phyloP scores from a whole-genome alignment of 2,888 invertebrate genomes.

The Macroteleia sp. region DNA sequence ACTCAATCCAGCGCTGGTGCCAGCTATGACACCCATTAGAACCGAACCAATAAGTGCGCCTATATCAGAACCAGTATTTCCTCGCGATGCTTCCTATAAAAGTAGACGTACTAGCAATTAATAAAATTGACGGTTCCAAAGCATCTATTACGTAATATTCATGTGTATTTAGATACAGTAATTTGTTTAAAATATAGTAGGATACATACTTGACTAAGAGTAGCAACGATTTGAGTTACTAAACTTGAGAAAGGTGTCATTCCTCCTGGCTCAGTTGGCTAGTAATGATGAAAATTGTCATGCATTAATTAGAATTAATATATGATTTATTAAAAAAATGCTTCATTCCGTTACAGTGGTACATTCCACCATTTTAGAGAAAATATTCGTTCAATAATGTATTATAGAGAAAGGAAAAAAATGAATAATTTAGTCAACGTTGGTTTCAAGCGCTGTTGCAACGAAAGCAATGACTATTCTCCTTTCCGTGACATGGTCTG shows the following conservation, averaged over 20 bases:
- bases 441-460: constrained; percentile 36
- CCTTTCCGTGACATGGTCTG: too few species aligned
- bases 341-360: too few species aligned
- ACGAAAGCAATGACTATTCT: constrained; percentile 17
- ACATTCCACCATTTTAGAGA: too few species aligned
- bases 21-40: constrained; percentile 77
- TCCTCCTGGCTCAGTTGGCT: constrained; percentile 76
- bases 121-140: background rate
- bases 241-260: constrained; percentile 74
- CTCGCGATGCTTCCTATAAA: constrained; percentile 70
- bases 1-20: constrained; percentile 78
- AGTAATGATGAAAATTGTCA: constrained; percentile 2
- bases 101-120: background rate
- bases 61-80: constrained; percentile 70
- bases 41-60: constrained; percentile 75
- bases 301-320: background rate
- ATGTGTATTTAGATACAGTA: background rate
- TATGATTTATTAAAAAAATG: background rate
- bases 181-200: constrained; percentile 2
- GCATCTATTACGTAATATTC: background rate
- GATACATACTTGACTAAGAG: constrained; percentile 76
- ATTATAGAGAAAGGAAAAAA: constrained; percentile 9
- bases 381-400: too few species aligned
- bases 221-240: constrained; percentile 73
- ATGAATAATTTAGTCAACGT: constrained; percentile 15